A percentile compares a stretch with the other conserved stretches of the same genome.
These are phyloP conservation scores for Sardina pilchardus DNA, from an alignment of 2,113 vertebrate species.

Conservation along the genomic window DNA sequence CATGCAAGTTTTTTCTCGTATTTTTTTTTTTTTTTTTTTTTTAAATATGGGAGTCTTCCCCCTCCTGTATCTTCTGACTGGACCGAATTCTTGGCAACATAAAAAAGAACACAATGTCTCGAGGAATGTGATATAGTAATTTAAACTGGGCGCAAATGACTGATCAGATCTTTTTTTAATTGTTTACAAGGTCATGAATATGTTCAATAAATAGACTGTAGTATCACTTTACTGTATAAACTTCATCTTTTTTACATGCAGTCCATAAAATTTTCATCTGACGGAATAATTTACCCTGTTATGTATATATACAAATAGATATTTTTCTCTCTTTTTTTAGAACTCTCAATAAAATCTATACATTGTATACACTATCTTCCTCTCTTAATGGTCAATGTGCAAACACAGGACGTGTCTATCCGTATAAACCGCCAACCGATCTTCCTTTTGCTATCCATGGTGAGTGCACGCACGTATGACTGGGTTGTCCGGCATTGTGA, in stretches of 20 bases:
- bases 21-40: slow-evolving; percentile 61
- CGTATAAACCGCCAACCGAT: slow-evolving; percentile 99
- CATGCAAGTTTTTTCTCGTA: slow-evolving; percentile 95
- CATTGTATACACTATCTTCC: slow-evolving; percentile 97
- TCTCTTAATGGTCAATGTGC: slow-evolving; percentile 99
- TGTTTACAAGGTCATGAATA: slow-evolving; percentile 98
- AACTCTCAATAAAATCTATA: slow-evolving; percentile 99
- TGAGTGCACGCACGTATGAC: slow-evolving; percentile 97
- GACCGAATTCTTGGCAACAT: slow-evolving; percentile 96
- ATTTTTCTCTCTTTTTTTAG: slow-evolving; percentile 88
- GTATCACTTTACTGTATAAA: slow-evolving; percentile 99
- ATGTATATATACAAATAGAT: slow-evolving; percentile 99
- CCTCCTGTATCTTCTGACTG: slow-evolving; percentile 78
- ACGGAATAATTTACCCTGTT: slow-evolving; percentile 99
- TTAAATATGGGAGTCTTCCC: slow-evolving; percentile 58
- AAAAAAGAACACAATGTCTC: slow-evolving; percentile 97
- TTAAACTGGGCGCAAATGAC: slow-evolving; percentile 97
- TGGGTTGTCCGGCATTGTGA: slow-evolving; percentile 99
- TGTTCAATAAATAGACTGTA: slow-evolving; percentile 99
- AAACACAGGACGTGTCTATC: slow-evolving; percentile 99
- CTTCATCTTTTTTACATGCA: slow-evolving; percentile 99
- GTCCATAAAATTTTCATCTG: slow-evolving; percentile 99
- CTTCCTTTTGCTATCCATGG: slow-evolving; percentile 99
- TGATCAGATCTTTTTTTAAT: slow-evolving; percentile 84
- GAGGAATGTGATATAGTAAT: slow-evolving; percentile 96